Evolutionary conservation across 2,797 vertebrate species (phyloP).

Genomic region (Orestias chungarensis): DNA sequence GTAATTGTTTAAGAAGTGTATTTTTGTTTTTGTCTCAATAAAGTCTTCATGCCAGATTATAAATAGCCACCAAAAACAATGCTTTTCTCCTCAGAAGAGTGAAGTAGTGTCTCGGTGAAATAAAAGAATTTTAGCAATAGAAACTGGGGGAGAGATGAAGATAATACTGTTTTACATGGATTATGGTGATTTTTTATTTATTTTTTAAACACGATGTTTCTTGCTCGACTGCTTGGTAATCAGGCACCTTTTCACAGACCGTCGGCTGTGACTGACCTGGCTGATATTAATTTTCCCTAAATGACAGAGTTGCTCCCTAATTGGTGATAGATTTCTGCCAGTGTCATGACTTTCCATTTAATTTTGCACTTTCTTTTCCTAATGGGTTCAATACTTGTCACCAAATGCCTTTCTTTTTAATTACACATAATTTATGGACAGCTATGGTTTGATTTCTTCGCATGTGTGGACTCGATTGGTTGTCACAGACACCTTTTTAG

Average conservation of each 20-base stretch:
- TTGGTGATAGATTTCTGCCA: neutral
- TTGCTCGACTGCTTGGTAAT: neutral
- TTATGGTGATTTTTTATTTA: too few relatives aligned
- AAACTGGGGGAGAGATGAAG: too few relatives aligned
- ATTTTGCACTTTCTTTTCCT: neutral
- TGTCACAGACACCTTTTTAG: neutral
- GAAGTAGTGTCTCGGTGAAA: too few relatives aligned
- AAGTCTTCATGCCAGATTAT: too few relatives aligned
- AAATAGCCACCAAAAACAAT: too few relatives aligned
- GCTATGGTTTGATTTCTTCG: neutral
- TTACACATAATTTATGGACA: neutral
- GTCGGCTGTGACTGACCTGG: neutral
- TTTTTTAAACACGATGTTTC: neutral
- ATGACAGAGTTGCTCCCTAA: neutral
- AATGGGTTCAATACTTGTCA: neutral
- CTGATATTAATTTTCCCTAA: constrained; percentile 2
- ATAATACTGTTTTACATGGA: too few relatives aligned
- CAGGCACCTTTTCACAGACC: neutral
- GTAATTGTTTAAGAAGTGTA: too few relatives aligned
- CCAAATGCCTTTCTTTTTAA: neutral
- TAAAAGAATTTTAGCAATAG: too few relatives aligned
- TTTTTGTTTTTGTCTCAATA: too few relatives aligned
- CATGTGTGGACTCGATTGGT: neutral
- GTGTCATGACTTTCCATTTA: neutral
- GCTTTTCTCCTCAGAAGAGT: too few relatives aligned